Base-by-base conservation (phyloP, 2,888 invertebrate genomes). In the Synergus japonicus region DNA sequence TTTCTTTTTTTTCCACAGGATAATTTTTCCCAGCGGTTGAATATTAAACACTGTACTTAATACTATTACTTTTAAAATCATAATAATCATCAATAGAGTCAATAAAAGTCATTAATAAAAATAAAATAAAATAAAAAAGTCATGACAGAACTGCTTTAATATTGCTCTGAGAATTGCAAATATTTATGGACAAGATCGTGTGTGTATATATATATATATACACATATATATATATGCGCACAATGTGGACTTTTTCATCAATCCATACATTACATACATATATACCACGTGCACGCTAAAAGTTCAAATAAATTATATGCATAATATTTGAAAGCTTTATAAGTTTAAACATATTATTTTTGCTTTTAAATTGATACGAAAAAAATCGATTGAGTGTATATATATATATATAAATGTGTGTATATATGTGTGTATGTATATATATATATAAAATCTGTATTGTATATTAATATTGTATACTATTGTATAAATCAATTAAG, bases 311-410 rank as follows among this genome's bases (percentile, higher is more conserved):
- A 73, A 49, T 73, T 54, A 73, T 29, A 37, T 54, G 54, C 73
- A 73, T 73, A 73, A 73, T 54, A 37, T 22, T 22, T 12, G 49
- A 73, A 73, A 29, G 2, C 29, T 29, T 29, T 29, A 29, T 29
- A 73, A 73, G 73, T 73, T 73, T 73, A n/a, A n/a, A 10, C 10
- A 37, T 73, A 73, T 66, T 66, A 43, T 66, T 66, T 44, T 43
- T 43, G 29, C 29, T 29, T 29, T 29, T 29, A 29, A 29, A 29
- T 29, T 29, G 29, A 29, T 29, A 29, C 29, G 29, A 29, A 29
- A 29, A 1, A 29, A 2, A 29, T 29, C 29, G 29, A 29, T 29
- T 29, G 29, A 1, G 29, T 29, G 29, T 29, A 29, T 29, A 29
- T 29, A 29, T 29, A 29, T 29, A 29, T 22, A 22, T 22, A 22